phyloP scores from a whole-genome alignment of 2,888 invertebrate genomes.

The Cremastinae sp. region DNA sequence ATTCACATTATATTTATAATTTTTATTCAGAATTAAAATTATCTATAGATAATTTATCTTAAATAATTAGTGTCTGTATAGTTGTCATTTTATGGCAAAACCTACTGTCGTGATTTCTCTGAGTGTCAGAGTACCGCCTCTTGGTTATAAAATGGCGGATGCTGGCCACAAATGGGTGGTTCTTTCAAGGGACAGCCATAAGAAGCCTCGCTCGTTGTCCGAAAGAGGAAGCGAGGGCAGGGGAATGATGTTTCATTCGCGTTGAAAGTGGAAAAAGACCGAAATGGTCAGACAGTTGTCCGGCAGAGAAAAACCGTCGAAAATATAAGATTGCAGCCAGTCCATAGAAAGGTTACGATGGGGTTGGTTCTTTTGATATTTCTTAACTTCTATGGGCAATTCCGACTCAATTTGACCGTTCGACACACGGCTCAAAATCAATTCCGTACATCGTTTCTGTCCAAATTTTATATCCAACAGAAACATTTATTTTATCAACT shows the following conservation, averaged over 20 bases:
- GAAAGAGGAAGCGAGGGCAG: neutral
- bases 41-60: too few species aligned
- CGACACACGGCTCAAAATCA: slow-evolving; percentile 5
- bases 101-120: too few species aligned
- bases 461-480: too few species aligned
- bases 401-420: neutral
- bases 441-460: too few species aligned
- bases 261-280: slow-evolving; percentile 50
- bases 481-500: too few species aligned
- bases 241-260: neutral
- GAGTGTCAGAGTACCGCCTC: neutral
- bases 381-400: neutral
- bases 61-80: too few species aligned
- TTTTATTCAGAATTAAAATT: too few species aligned
- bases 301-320: slow-evolving; percentile 32
- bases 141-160: slow-evolving; percentile 13
- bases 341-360: neutral
- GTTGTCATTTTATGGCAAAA: too few species aligned
- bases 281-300: slow-evolving; percentile 32
- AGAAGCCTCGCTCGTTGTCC: neutral
- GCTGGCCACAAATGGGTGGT: slow-evolving; percentile 15
- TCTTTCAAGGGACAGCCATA: neutral
- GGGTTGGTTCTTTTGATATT: neutral
- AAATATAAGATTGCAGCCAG: slow-evolving; percentile 29
- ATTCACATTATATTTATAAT: too few species aligned